Conservation (phyloP, 2,113 vertebrate genomes). For the Elaphurus davidianus region DNA sequence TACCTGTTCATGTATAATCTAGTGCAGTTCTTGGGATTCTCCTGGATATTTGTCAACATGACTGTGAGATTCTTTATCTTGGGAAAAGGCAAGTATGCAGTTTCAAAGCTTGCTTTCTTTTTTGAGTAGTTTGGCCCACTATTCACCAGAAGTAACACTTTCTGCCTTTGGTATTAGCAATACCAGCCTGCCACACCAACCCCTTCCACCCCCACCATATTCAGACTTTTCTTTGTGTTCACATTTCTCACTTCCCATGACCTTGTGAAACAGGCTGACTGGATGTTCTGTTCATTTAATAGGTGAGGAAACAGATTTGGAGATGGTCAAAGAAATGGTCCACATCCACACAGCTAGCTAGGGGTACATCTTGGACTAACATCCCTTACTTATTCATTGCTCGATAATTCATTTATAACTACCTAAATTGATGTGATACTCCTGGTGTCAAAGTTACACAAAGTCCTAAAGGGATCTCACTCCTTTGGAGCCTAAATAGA, state of each 20-base stretch:
- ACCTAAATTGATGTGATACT: background rate
- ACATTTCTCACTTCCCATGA: background rate
- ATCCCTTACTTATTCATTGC: background rate
- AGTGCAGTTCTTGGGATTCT: constrained; percentile 97
- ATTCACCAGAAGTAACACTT: background rate
- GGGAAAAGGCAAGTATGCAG: constrained; percentile 87
- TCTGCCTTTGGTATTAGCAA: background rate
- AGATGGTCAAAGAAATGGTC: background rate
- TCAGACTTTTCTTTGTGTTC: background rate
- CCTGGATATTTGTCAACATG: constrained; percentile 98
- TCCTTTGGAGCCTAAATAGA: background rate
- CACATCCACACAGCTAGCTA: background rate
- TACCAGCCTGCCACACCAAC: background rate
- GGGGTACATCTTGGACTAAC: background rate
- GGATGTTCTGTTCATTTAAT: background rate
- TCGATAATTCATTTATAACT: background rate
- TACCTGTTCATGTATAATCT: constrained; percentile 95
- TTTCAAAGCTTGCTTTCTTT: background rate
- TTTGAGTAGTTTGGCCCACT: background rate
- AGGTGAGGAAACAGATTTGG: background rate
- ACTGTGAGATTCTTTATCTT: constrained; percentile 93
- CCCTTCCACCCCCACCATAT: background rate
- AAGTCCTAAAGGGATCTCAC: background rate
- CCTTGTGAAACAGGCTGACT: background rate
- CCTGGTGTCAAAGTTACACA: background rate